phyloP scores from a whole-genome alignment of 2,113 vertebrate genomes.

The Festucalex cinctus region DNA sequence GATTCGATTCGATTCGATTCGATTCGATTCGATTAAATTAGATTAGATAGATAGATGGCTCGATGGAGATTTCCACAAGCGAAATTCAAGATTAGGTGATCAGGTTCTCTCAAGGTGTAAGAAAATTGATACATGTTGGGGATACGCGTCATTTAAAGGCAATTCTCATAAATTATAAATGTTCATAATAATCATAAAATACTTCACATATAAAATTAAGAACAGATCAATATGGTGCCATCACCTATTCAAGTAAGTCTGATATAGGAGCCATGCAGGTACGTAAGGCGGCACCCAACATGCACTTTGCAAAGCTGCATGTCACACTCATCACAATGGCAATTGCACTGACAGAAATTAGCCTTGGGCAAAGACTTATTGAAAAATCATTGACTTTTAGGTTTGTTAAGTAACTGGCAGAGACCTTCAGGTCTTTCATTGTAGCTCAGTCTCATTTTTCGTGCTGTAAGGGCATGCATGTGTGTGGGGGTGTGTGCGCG shows the following conservation, averaged over 20 bases:
- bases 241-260: neutral
- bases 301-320: neutral
- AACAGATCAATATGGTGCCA: neutral
- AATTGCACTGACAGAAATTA: slow-evolving; percentile 53
- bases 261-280: neutral
- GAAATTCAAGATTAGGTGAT: too few relatives aligned
- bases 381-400: slow-evolving; percentile 74
- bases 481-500: slow-evolving; percentile 12
- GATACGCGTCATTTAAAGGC: too few relatives aligned
- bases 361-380: slow-evolving; percentile 67
- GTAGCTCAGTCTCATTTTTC: slow-evolving; percentile 37
- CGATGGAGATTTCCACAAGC: too few relatives aligned
- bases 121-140: too few relatives aligned
- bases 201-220: neutral
- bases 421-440: slow-evolving; percentile 57
- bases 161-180: too few relatives aligned
- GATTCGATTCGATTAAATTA: too few relatives aligned
- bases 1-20: too few relatives aligned
- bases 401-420: slow-evolving; percentile 64
- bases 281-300: neutral
- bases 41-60: too few relatives aligned
- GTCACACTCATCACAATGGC: slow-evolving; percentile 25
- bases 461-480: slow-evolving; percentile 4
- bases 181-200: too few relatives aligned
- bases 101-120: too few relatives aligned